Evolutionary conservation across 2,888 invertebrate genomes (phyloP).

Genomic region (Tetranychus truncatus): DNA sequence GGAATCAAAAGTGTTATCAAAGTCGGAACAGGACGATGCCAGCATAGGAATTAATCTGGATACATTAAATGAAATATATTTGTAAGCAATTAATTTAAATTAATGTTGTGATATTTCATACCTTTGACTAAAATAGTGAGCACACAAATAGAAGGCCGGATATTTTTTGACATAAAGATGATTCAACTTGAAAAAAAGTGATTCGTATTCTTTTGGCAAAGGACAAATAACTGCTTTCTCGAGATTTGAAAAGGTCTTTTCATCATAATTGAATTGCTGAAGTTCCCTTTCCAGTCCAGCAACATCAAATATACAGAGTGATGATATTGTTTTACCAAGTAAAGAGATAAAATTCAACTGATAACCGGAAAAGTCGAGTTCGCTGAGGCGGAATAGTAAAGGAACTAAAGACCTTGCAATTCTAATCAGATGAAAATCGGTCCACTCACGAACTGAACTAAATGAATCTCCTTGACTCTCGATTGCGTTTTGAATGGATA

Average conservation of each 20-base stretch:
- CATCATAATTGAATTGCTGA: not conserved
- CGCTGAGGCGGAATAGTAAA: not conserved
- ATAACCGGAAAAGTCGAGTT: not conserved
- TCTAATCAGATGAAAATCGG: conserved; percentile 5
- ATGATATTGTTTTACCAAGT: not conserved
- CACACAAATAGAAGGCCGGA: conserved; percentile 1
- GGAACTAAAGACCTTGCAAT: not conserved
- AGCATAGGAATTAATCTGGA: not conserved
- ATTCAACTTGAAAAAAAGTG: not conserved
- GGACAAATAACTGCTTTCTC: not conserved
- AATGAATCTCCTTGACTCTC: not conserved
- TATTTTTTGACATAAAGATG: not conserved
- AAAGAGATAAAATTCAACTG: not conserved
- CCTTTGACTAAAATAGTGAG: not conserved
- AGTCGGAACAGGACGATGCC: not conserved
- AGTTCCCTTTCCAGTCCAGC: not conserved
- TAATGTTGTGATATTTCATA: not conserved
- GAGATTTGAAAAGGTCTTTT: not conserved
- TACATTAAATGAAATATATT: not conserved
- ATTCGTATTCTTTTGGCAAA: not conserved
- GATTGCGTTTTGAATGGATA: not conserved
- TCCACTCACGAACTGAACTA: not conserved
- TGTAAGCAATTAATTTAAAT: not conserved
- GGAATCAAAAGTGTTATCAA: conserved; percentile 8
- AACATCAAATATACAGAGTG: not conserved